phyloP scores from a whole-genome alignment of 2,888 invertebrate genomes.

The Sphaeridia pumilis region DNA sequence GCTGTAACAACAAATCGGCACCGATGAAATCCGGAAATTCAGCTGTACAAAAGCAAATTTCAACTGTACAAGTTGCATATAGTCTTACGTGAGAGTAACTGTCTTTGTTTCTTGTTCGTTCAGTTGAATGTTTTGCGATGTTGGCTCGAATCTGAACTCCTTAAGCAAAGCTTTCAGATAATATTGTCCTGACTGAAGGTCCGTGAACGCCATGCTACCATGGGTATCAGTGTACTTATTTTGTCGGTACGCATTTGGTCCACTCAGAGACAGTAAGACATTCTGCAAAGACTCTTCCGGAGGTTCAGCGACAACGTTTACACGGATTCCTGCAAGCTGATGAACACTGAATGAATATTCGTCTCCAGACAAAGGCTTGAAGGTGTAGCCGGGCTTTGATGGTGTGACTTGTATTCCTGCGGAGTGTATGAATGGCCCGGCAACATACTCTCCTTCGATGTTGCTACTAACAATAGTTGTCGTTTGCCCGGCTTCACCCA shows the following conservation, averaged over 20 bases:
- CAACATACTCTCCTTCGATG: conserved; percentile 60
- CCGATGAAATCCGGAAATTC: background rate
- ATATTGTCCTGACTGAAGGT: conserved; percentile 80
- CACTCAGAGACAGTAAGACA: conserved; percentile 79
- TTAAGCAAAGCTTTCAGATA: conserved; percentile 93
- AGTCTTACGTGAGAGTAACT: conserved; percentile 20
- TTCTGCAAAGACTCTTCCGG: conserved; percentile 48
- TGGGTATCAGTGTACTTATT: conserved; percentile 65
- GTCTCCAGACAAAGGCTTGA: conserved; percentile 54
- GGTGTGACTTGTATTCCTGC: conserved; percentile 57
- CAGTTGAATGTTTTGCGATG: conserved; percentile 70
- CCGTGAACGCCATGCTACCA: conserved; percentile 64
- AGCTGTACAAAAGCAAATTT: background rate
- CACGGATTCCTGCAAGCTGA: conserved; percentile 76
- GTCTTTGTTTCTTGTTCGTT: conserved; percentile 29
- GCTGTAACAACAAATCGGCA: conserved; percentile 40
- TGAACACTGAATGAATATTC: conserved; percentile 65
- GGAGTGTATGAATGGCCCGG: conserved; percentile 63
- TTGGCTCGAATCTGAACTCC: conserved; percentile 85
- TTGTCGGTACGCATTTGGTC: conserved; percentile 72
- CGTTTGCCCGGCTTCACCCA: conserved; percentile 24
- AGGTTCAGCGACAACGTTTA: conserved; percentile 38
- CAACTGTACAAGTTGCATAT: no score
- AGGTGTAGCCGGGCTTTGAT: conserved; percentile 74
- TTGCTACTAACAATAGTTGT: conserved; percentile 42